Base-by-base conservation (phyloP, 2,797 vertebrate species). In the Gymnothorax reevesii region DNA sequence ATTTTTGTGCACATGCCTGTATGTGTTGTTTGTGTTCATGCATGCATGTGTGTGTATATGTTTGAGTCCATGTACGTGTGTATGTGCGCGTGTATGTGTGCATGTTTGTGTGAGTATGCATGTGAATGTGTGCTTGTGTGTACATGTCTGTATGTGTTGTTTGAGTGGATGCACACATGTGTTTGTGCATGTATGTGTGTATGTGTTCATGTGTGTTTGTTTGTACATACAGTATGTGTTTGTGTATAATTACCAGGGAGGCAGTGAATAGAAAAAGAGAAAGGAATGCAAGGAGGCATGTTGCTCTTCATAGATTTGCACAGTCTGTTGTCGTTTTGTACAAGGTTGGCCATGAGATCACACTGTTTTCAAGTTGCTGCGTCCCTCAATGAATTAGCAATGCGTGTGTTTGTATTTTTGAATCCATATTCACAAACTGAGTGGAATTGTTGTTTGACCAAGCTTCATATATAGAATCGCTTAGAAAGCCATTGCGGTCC, bases 281-380 rank as follows among this genome's bases (percentile, higher is more conserved):
- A 42, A 25, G 7, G 12, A 42, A 73, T 42, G 15, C 20, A 6
- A 27, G 3, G 25, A 42, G 33, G 71, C 33, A 73, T 33, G 27
- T 13, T 42, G 69, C 12, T 73, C 66, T 42, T 42, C 33, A 42
- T 42, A 71, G 25, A 73, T 73, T 10, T 73, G 69, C 27, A 73
- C 7, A 73, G 27, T 73, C 69, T 27, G 71, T 75, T 49, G 13
- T 33, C 33, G 8, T 49, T 9, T n/a, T 25, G 49, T 17, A 52
- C 17, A 57, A 22, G 49, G 49, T 82, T 82, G 22, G 22, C 33
- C 33, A 42, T 42, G 33, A 42, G 33, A 42, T 42, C 33, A 2
- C 33, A 42, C 33, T 88, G 64, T 64, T 64, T 88, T 22, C 62
- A 57, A 82, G 25, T 60, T 57, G 87, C 25, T 86, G 86, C 66